Base-by-base conservation (phyloP, 2,797 vertebrate species). In the Cyprinodon diabolis region DNA sequence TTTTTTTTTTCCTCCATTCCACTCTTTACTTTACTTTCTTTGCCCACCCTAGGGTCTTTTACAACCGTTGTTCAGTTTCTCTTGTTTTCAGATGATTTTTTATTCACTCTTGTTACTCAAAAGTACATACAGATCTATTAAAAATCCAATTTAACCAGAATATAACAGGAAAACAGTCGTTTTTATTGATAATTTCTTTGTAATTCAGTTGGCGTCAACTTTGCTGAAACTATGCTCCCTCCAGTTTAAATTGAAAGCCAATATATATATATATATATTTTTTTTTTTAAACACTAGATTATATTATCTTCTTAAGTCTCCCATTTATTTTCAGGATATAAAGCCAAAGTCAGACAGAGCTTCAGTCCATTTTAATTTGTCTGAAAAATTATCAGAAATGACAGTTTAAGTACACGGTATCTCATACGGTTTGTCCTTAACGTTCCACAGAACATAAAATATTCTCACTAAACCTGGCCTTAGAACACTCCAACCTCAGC, bases 401-500 rank as follows among this genome's bases (percentile, higher is more conserved):
- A 15, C 35, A 51, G 63, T 68, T 43, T 1, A 11, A 13, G 7
- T 25, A 6, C 10, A 47, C 10, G 57, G 12, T 25, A 21, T 75
- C 40, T 40, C 52, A 8, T 8, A 17, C 17, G 52, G 17, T 11
- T 30, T 55, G 69, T 37, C 25, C 14, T 21, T 49, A 17, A 60
- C 2, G 21, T 3, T 15, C 30, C 1, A 19, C 25, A 3, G 8
- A 30, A 5, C 17, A 21, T 69, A 21, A 54, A 71, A 62, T 55
- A 47, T 43, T 35, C 19, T 43, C 21, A 47, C 21, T 66, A 48
- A 58, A 54, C 23, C 30, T 6, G 8, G 55, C 73, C 1, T 56
- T 57, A 70, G 66, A 48, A 25, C 21, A 30, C 71, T 52, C 45
- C 73, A 45, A 54, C 45, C 77, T 63, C 43, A 62, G 56, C 87